Conservation (phyloP, 2,797 vertebrate species). For the Balearica regulorum region DNA sequence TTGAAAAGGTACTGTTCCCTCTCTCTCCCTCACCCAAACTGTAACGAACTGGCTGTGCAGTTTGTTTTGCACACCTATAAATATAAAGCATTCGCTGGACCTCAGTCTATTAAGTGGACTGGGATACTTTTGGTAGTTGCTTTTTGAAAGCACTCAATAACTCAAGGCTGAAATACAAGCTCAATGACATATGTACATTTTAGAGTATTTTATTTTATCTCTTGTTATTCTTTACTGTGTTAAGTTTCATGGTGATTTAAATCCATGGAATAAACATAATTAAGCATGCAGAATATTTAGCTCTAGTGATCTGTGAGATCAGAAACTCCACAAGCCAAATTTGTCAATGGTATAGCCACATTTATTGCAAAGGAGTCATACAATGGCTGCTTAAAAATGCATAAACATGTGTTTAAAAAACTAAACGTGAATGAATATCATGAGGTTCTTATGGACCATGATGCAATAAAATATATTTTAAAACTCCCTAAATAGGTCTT, state of each 20-base stretch:
- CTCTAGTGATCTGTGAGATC: not conserved
- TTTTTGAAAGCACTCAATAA: conserved; percentile 38
- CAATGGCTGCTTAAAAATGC: not conserved
- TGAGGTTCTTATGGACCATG: not conserved
- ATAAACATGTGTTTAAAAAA: conserved; percentile 54
- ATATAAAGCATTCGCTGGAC: conserved; percentile 41
- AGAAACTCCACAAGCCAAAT: not conserved
- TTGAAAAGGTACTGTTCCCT: not conserved
- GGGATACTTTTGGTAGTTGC: not conserved
- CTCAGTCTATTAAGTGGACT: not conserved
- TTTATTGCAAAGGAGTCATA: not conserved
- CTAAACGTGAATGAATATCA: conserved; percentile 25
- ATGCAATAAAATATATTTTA: conserved; percentile 54
- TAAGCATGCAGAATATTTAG: not conserved
- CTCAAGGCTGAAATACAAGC: conserved; percentile 7
- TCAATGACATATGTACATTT: not conserved
- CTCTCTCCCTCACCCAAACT: not conserved
- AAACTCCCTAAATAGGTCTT: conserved; percentile 53
- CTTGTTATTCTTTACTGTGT: not conserved
- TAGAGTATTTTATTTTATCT: not conserved
- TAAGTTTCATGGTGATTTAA: not conserved
- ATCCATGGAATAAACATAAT: not conserved
- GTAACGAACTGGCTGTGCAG: not conserved
- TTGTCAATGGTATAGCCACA: not conserved
- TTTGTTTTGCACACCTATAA: conserved; percentile 37